These are phyloP conservation scores for Schlechtendalia chinensis DNA, from an alignment of 1,140 invertebrate species.

Conservation along the genomic window DNA sequence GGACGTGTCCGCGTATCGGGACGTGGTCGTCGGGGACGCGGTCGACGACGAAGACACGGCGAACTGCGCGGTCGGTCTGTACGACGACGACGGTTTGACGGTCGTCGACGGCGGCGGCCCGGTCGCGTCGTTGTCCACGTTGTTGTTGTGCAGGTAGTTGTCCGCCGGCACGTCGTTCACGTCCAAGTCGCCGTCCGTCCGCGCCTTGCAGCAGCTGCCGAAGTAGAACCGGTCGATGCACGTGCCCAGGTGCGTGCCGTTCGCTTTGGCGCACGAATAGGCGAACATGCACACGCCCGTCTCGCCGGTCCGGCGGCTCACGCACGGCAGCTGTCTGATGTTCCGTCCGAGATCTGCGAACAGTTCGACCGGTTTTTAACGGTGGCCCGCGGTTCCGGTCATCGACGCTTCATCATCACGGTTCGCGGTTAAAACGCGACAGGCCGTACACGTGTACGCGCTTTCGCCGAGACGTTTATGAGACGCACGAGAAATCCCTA, in stretches of 20 bases:
- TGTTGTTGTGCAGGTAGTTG: constrained; percentile 52
- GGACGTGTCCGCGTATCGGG: constrained; percentile 4
- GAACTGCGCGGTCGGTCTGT: constrained; percentile 28
- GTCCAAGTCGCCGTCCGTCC: constrained; percentile 56
- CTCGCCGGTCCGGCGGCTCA: constrained; percentile 73
- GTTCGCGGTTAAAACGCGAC: too few relatives aligned
- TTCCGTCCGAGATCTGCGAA: constrained; percentile 74
- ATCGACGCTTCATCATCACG: too few relatives aligned
- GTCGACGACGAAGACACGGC: constrained; percentile 10
- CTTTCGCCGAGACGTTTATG: too few relatives aligned
- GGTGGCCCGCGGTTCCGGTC: too few relatives aligned
- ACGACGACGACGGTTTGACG: not conserved
- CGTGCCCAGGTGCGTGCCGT: constrained; percentile 85
- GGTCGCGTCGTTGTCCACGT: constrained; percentile 42
- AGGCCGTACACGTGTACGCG: too few relatives aligned
- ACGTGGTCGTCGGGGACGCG: constrained; percentile 17
- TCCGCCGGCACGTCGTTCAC: constrained; percentile 53
- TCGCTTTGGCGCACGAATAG: constrained; percentile 85
- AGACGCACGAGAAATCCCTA: too few relatives aligned
- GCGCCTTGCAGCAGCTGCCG: constrained; percentile 81
- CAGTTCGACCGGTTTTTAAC: too few relatives aligned
- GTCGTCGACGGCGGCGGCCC: not conserved
- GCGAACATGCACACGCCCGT: constrained; percentile 91
- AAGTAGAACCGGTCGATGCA: constrained; percentile 91
- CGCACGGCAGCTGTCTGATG: constrained; percentile 81